Conservation (phyloP, 2,888 invertebrate species). For the Scaptomyza reducta region DNA sequence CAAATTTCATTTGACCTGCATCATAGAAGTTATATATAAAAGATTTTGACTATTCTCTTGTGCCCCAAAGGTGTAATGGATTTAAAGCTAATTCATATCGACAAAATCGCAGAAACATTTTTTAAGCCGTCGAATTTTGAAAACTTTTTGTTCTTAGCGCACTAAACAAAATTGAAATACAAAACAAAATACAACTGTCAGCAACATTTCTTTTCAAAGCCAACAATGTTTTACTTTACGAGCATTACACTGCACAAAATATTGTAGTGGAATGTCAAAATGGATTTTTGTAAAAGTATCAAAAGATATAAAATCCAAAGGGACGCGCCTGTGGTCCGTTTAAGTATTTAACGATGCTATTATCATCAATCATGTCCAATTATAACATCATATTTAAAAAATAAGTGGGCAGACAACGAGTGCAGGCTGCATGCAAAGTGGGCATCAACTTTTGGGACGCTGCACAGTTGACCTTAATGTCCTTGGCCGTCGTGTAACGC, state of each 20-base stretch:
- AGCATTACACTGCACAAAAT: not conserved
- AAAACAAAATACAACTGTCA: conserved; percentile 11
- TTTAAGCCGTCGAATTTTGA: too few species aligned
- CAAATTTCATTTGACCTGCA: too few species aligned
- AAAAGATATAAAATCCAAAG: not conserved
- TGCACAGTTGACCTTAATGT: conserved; percentile 47
- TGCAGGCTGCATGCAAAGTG: conserved; percentile 44
- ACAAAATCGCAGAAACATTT: too few species aligned
- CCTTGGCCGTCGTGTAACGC: conserved; percentile 39
- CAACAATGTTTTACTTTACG: not conserved
- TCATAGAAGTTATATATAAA: too few species aligned
- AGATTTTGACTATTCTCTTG: too few species aligned
- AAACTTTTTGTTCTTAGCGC: too few species aligned
- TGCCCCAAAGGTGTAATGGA: too few species aligned
- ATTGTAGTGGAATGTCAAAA: conserved; percentile 4
- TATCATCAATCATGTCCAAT: conserved; percentile 59
- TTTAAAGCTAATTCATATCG: too few species aligned
- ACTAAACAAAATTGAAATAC: too few species aligned
- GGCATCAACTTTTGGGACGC: not conserved
- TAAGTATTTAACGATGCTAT: conserved; percentile 31
- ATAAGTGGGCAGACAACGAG: conserved; percentile 8
- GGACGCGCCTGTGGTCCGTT: conserved; percentile 17
- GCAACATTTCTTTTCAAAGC: conserved; percentile 5
- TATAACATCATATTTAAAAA: conserved; percentile 18
- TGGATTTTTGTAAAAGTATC: conserved; percentile 3